Percentiles rank a stretch among this genome's conserved stretches.
Evolutionary conservation across 2,113 vertebrate species (phyloP).

Genomic region (Numida meleagris): DNA sequence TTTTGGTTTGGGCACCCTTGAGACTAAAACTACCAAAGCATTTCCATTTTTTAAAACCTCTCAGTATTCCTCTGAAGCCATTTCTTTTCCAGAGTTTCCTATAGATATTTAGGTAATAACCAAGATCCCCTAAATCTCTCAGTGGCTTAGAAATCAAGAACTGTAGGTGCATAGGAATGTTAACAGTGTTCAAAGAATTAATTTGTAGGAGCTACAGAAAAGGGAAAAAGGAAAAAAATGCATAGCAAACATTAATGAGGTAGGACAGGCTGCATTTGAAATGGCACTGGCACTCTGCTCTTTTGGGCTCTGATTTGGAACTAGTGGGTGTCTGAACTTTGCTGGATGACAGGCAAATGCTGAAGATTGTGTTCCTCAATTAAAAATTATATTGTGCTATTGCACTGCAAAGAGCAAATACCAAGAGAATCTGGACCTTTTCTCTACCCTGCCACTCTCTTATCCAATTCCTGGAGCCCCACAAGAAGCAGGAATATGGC

Average conservation of each 20-base stretch:
- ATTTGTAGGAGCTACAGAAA: constrained; percentile 31
- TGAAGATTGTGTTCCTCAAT: background rate
- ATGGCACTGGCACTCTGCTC: rapidly evolving
- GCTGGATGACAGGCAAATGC: background rate
- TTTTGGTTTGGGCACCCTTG: background rate
- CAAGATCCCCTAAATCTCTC: background rate
- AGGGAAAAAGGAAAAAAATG: background rate
- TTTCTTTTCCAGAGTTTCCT: background rate
- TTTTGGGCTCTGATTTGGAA: background rate
- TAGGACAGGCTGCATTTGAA: background rate
- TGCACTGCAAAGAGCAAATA: background rate
- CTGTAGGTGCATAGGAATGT: background rate
- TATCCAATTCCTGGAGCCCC: background rate
- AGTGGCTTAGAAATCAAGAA: constrained; percentile 4
- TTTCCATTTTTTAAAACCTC: background rate
- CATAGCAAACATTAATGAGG: background rate
- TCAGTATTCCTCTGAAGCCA: background rate
- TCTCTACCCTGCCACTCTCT: background rate
- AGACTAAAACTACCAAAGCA: background rate
- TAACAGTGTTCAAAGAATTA: constrained; percentile 60
- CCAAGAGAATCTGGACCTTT: background rate
- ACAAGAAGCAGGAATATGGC: background rate
- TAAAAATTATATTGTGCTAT: background rate
- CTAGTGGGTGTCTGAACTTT: background rate
- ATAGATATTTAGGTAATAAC: background rate